These are phyloP conservation scores for Eristalinus sepulchralis DNA, from an alignment of 2,888 invertebrate species.

Conservation along the genomic window DNA sequence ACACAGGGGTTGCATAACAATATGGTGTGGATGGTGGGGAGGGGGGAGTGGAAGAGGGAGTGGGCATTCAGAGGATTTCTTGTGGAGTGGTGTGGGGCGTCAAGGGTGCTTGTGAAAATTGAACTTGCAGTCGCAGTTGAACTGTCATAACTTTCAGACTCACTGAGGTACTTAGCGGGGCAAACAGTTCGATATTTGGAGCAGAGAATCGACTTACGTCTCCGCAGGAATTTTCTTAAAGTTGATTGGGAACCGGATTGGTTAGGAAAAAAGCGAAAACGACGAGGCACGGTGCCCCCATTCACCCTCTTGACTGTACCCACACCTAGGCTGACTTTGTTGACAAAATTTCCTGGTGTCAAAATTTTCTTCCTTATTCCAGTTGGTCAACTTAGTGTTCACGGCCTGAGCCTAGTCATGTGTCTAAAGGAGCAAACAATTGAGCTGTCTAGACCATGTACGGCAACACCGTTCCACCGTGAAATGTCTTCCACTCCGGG, in stretches of 20 bases:
- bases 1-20: conserved; percentile 41
- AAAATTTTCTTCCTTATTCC: no score
- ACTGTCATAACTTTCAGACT: background rate
- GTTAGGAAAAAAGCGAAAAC: no score
- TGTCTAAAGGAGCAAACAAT: no score
- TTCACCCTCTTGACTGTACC: no score
- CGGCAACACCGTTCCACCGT: no score
- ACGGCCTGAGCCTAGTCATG: no score
- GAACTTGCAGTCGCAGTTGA: background rate
- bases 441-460: no score
- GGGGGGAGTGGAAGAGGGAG: background rate
- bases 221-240: background rate
- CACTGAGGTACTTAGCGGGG: background rate
- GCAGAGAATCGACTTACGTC: background rate
- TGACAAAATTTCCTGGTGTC: no score
- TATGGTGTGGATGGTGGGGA: background rate
- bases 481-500: no score
- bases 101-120: background rate
- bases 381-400: no score
- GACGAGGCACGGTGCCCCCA: no score
- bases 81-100: background rate
- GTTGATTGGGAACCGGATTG: background rate
- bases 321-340: no score
- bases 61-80: background rate
- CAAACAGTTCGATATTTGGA: background rate